Base-by-base conservation (phyloP, 2,888 invertebrate species). In the Osmoderma eremita region DNA sequence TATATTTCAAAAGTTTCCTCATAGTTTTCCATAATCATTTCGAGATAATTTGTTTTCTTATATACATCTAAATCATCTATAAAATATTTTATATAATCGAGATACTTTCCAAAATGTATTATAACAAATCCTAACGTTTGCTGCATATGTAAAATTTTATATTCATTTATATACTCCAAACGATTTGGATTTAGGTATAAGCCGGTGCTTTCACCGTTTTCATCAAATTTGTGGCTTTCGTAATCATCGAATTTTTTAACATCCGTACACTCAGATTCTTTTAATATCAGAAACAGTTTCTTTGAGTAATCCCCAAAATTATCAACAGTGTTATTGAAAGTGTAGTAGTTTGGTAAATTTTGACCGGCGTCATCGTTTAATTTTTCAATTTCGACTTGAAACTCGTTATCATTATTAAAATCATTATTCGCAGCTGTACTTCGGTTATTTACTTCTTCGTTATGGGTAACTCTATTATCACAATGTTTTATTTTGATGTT, bases 301-400 rank as follows among this genome's bases (percentile, higher is more conserved):
- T 61, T 61, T n/a, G 45, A 61, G 22, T 61, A 61, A 4, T 45
- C 17, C 3, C 8, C 42, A 15, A 61, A 61, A 22, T n/a, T 20
- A 18, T 56, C 56, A 13, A n/a, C 18, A n/a, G 15, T 22, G 10
- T 15, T 5, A 30, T 48, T 10, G 12, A 20, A 6, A 8, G 48
- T 20, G 10, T 5, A 12, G n/a, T 3, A 12, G 3, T 17, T 10
- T 18, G 1, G n/a, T 3, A 20, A n/a, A n/a, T n/a, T n/a, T n/a
- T n/a, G n/a, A n/a, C n/a, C n/a, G n/a, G n/a, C 22, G n/a, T 18
- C 12, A 18, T 10, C 4, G 3, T 30, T 15, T 10, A 36, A 18
- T 24, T 24, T 45, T 39, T 20, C 18, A 6, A 13, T 22, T 18
- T 24, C 6, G n/a, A 18, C 24, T 36, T 36, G 18, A 45, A 15